A percentile compares a stretch with the other conserved stretches of the same genome.
Evolutionary conservation across 2,113 vertebrate species (phyloP).

Genomic region (Picathartes gymnocephalus): DNA sequence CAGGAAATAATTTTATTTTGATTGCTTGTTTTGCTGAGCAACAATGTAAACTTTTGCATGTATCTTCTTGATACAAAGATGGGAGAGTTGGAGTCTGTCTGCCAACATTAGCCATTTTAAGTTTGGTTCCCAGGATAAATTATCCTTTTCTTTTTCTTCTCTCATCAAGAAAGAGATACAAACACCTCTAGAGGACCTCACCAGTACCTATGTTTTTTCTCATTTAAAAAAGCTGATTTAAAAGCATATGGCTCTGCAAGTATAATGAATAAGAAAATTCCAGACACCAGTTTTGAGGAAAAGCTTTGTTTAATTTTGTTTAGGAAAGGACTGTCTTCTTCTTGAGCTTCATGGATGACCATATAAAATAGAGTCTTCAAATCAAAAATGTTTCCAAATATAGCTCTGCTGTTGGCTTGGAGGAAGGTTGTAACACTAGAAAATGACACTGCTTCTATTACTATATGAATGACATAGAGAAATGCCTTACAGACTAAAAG

Average conservation of each 20-base stretch:
- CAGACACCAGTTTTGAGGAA: background rate
- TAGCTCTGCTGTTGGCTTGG: background rate
- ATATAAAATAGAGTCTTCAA: background rate
- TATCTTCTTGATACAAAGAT: background rate
- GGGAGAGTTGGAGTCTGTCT: background rate
- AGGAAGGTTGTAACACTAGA: background rate
- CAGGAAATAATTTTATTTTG: background rate
- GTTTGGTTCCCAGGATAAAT: background rate
- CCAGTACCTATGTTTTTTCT: background rate
- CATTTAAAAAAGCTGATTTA: background rate
- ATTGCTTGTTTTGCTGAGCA: background rate
- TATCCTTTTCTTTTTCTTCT: background rate
- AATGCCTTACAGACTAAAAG: background rate
- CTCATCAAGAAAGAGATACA: background rate
- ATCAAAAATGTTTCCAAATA: slow-evolving; percentile 21
- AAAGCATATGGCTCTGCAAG: background rate
- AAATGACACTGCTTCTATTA: background rate
- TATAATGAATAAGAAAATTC: background rate
- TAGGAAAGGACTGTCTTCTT: background rate
- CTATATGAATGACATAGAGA: background rate
- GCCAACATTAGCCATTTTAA: background rate
- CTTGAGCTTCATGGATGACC: background rate
- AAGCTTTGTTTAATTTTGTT: background rate
- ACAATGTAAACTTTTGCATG: background rate
- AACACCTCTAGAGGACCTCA: background rate